These are phyloP conservation scores for Mnemiopsis leidyi DNA, from an alignment of 37 sponge, comb jelly and placozoan species.

Conservation along the genomic window DNA sequence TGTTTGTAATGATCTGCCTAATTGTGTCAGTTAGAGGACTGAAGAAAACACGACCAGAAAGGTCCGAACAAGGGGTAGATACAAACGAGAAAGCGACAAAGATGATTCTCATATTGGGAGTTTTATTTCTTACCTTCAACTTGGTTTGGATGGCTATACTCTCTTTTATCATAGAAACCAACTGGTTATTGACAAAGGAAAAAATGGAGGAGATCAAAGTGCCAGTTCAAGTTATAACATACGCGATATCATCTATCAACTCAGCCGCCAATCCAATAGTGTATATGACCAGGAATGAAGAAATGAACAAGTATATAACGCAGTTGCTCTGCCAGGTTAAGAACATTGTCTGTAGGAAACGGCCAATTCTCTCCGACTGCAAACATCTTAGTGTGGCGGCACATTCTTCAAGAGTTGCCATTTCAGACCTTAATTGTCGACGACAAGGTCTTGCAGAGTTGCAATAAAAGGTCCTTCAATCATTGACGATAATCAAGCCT, in stretches of 20 bases:
- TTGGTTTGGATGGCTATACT: background rate
- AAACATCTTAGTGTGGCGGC: too few relatives aligned
- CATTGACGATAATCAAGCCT: too few relatives aligned
- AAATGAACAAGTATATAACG: background rate
- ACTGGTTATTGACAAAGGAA: too few relatives aligned
- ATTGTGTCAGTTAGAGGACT: background rate
- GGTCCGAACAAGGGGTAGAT: background rate
- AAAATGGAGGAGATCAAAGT: background rate
- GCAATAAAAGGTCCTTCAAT: too few relatives aligned
- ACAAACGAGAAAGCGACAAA: background rate
- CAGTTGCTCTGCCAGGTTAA: background rate
- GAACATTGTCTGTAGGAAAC: background rate
- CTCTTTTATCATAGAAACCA: background rate
- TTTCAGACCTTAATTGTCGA: too few relatives aligned
- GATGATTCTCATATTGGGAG: constrained; percentile 5
- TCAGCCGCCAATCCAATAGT: constrained; percentile 24
- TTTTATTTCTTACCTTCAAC: background rate
- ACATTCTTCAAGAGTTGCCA: too few relatives aligned
- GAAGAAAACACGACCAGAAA: background rate
- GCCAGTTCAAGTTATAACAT: background rate
- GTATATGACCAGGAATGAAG: constrained; percentile 37
- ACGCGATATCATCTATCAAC: background rate
- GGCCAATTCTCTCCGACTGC: too few relatives aligned
- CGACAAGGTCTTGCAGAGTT: too few relatives aligned
- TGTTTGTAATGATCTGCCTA: background rate